phyloP scores from a whole-genome alignment of 2,888 invertebrate species.

The Cephus pygmeus region DNA sequence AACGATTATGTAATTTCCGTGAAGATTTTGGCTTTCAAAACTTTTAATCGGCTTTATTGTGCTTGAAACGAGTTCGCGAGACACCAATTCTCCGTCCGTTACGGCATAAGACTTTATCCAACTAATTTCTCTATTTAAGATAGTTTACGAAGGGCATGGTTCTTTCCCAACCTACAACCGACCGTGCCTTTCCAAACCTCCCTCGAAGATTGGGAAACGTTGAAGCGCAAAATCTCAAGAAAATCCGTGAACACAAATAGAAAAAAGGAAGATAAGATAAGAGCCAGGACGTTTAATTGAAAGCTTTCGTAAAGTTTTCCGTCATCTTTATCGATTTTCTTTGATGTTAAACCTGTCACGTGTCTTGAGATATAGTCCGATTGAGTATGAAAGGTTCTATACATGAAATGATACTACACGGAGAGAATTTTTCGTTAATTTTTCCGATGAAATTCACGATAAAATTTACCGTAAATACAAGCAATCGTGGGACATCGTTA shows the following conservation, averaged over 20 bases:
- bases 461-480: too few relatives aligned
- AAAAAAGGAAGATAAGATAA: neutral
- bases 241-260: neutral
- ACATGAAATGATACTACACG: neutral
- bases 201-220: neutral
- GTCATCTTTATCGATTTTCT: constrained; percentile 5
- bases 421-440: too few relatives aligned
- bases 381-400: neutral
- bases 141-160: constrained; percentile 11
- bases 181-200: neutral
- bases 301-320: neutral
- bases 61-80: constrained; percentile 21
- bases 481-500: too few relatives aligned
- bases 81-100: constrained; percentile 11
- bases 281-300: neutral
- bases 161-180: neutral
- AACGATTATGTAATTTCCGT: neutral
- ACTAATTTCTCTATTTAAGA: constrained; percentile 23
- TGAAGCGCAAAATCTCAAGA: neutral
- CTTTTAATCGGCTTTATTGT: constrained; percentile 25
- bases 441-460: too few relatives aligned
- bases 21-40: constrained; percentile 21
- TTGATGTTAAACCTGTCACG: constrained; percentile 18
- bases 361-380: neutral
- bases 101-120: constrained; percentile 16